Conservation (phyloP, 2,888 invertebrate species). For the Conops quadrifasciatus region DNA sequence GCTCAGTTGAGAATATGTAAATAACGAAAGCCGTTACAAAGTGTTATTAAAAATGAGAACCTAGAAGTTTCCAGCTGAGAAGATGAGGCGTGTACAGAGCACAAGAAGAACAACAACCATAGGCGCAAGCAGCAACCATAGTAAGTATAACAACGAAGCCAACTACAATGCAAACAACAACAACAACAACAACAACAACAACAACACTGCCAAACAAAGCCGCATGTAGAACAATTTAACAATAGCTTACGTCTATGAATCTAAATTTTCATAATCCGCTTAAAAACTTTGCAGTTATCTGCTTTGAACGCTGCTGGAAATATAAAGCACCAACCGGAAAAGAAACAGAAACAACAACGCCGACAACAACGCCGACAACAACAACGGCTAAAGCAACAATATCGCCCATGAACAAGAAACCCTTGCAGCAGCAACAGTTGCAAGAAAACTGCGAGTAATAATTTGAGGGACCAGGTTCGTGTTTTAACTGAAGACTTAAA, state of each 20-base stretch:
- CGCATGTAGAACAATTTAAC: neutral
- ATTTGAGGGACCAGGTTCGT: too few species aligned
- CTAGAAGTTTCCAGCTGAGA: too few species aligned
- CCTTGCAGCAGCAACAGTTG: too few species aligned
- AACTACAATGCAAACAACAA: neutral
- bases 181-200: slow-evolving; percentile 7
- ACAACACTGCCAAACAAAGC: neutral
- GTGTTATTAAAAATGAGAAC: too few species aligned
- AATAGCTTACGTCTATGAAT: neutral
- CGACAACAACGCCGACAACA: neutral
- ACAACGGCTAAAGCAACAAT: neutral
- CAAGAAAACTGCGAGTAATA: too few species aligned
- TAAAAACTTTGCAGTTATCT: slow-evolving; percentile 13
- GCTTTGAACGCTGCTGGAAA: neutral
- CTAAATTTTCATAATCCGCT: slow-evolving; percentile 18
- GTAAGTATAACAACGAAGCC: too few species aligned
- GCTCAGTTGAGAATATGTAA: too few species aligned
- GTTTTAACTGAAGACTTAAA: too few species aligned
- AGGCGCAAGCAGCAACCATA: neutral
- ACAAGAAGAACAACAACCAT: neutral
- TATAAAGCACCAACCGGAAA: slow-evolving; percentile 12
- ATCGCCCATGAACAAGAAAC: too few species aligned
- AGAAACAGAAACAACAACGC: neutral
- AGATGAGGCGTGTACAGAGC: neutral
- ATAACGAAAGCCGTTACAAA: too few species aligned